Evolutionary conservation across 2,797 vertebrate genomes (phyloP).

Genomic region (Hyperoplus lanceolatus): DNA sequence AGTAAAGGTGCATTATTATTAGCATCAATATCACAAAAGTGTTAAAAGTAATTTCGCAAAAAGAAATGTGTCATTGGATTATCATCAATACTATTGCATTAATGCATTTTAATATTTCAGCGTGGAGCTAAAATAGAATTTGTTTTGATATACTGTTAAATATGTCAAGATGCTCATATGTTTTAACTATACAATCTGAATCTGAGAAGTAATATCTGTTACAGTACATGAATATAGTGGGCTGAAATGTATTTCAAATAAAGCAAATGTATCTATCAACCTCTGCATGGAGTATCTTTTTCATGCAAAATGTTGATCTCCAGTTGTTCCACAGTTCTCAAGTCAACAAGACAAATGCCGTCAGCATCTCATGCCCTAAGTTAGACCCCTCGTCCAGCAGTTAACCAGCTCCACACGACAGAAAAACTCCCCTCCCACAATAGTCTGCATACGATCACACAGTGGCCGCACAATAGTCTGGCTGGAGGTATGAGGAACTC

Average conservation of each 20-base stretch:
- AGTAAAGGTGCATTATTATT: background rate
- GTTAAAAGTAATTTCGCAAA: background rate
- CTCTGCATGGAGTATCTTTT: background rate
- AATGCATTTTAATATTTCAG: background rate
- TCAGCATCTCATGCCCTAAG: constrained; percentile 23
- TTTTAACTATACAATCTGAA: background rate
- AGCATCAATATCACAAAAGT: background rate
- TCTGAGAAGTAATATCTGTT: background rate
- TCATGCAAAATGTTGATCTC: background rate
- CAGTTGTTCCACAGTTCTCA: constrained; percentile 16
- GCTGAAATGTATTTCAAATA: too few species aligned
- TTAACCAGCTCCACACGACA: constrained; percentile 68
- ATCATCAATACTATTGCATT: background rate
- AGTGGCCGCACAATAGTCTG: constrained; percentile 66
- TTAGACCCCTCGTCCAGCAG: constrained; percentile 50
- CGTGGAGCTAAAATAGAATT: background rate
- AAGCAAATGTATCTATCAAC: background rate
- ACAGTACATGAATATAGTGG: too few species aligned
- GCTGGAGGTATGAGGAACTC: constrained; percentile 43
- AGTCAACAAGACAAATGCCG: constrained; percentile 23
- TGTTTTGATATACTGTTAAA: background rate
- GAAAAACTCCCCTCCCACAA: constrained; percentile 28
- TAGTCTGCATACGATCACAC: constrained; percentile 45
- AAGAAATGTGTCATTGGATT: background rate
- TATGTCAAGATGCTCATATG: background rate